Conservation (phyloP, 2,113 vertebrate genomes). For the Lycaon pictus region DNA sequence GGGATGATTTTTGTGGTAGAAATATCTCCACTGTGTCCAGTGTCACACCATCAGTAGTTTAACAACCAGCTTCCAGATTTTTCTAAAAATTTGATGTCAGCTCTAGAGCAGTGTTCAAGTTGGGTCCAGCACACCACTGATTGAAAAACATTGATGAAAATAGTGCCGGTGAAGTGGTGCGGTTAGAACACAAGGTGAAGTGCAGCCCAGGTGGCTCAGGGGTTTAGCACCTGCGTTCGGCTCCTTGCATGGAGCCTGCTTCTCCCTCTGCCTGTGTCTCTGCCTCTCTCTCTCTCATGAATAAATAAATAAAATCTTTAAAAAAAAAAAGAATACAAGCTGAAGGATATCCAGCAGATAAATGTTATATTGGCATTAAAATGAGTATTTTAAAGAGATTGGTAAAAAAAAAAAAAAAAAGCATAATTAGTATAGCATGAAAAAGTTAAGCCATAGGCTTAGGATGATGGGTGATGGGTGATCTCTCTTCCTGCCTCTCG, state of each 20-base stretch:
- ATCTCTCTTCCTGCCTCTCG: not conserved
- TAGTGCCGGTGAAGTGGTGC: not conserved
- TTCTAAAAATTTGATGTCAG: not conserved
- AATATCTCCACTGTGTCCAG: not conserved
- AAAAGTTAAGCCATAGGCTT: not conserved
- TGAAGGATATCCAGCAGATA: not conserved
- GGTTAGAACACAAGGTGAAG: not conserved
- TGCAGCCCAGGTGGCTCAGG: no score
- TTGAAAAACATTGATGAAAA: not conserved
- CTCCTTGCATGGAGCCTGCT: no score
- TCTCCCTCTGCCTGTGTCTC: no score
- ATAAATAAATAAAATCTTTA: no score
- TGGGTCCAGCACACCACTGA: not conserved
- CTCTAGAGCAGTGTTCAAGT: not conserved
- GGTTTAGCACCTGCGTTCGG: no score
- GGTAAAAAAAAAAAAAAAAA: not conserved
- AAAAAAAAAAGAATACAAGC: not conserved
- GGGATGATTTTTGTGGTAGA: not conserved
- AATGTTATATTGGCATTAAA: not conserved
- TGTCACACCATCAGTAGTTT: not conserved
- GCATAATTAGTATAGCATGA: not conserved
- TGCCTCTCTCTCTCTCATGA: no score
- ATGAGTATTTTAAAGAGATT: slow-evolving; percentile 13
- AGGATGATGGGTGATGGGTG: not conserved
- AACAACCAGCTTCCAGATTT: not conserved